Percentiles rank a stretch among this genome's conserved stretches.
phyloP scores from a whole-genome alignment of 2,113 vertebrate species.

The Lucifuga dentata region DNA sequence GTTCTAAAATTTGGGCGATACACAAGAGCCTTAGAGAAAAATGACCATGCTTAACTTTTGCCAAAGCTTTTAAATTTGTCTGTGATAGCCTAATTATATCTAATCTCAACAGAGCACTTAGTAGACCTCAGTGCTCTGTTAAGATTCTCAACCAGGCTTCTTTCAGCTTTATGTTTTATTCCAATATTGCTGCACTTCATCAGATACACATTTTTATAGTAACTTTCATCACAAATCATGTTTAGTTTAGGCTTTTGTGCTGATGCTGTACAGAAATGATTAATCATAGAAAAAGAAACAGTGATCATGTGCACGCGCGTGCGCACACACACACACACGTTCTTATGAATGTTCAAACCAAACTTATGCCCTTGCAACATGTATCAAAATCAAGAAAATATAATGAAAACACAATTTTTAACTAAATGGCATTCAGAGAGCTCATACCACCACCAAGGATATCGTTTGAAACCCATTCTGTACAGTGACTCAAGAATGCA shows the following conservation, averaged over 20 bases:
- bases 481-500: too few relatives aligned
- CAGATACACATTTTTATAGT: neutral
- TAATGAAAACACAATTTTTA: too few relatives aligned
- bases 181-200: too few relatives aligned
- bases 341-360: too few relatives aligned
- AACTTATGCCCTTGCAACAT: too few relatives aligned
- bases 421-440: too few relatives aligned
- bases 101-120: neutral
- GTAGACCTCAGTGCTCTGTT: neutral
- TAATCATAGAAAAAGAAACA: too few relatives aligned
- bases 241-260: constrained; percentile 9
- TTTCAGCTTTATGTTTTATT: constrained; percentile 13
- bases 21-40: constrained; percentile 21
- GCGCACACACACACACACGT: too few relatives aligned
- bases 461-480: too few relatives aligned
- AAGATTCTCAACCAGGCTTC: constrained; percentile 5
- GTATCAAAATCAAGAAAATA: too few relatives aligned
- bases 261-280: constrained; percentile 20
- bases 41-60: neutral
- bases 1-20: constrained; percentile 8
- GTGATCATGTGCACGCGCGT: too few relatives aligned
- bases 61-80: neutral
- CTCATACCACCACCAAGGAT: too few relatives aligned
- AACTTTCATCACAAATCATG: constrained; percentile 8
- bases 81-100: constrained; percentile 3